These are phyloP conservation scores for Vimba vimba DNA, from an alignment of 2,113 vertebrate species.

Conservation along the genomic window DNA sequence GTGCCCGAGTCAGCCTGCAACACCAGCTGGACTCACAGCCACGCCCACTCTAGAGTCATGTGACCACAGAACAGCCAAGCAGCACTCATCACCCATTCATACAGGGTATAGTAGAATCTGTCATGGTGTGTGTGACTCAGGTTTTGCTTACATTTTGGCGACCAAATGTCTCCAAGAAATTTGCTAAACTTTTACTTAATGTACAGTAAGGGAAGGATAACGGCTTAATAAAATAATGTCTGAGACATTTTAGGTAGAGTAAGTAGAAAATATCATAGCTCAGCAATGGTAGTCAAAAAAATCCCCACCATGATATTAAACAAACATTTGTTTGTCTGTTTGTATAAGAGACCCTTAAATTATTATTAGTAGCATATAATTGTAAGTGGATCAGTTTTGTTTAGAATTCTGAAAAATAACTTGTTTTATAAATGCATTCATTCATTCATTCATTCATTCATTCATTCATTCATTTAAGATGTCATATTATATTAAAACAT, in stretches of 20 bases:
- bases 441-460: neutral
- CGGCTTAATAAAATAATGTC: neutral
- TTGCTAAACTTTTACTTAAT: neutral
- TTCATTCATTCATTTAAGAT: neutral
- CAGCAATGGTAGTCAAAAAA: neutral
- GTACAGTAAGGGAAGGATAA: neutral
- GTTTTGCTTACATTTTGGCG: neutral
- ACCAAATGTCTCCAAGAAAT: neutral
- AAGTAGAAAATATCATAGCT: neutral
- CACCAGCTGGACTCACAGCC: constrained; percentile 73
- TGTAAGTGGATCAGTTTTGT: neutral
- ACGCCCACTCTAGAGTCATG: constrained; percentile 69
- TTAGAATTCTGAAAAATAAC: neutral
- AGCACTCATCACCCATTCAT: constrained; percentile 75
- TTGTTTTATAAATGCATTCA: neutral
- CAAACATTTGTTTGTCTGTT: neutral
- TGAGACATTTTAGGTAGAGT: neutral
- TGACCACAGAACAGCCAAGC: constrained; percentile 69
- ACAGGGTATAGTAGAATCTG: constrained; percentile 66
- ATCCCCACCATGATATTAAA: neutral
- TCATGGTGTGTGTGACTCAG: constrained; percentile 24
- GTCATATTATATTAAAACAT: neutral
- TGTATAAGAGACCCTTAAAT: neutral
- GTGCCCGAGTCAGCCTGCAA: constrained; percentile 69
- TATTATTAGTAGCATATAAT: neutral